Base-by-base conservation (phyloP, 2,113 vertebrate species). In the Eulemur rufifrons region DNA sequence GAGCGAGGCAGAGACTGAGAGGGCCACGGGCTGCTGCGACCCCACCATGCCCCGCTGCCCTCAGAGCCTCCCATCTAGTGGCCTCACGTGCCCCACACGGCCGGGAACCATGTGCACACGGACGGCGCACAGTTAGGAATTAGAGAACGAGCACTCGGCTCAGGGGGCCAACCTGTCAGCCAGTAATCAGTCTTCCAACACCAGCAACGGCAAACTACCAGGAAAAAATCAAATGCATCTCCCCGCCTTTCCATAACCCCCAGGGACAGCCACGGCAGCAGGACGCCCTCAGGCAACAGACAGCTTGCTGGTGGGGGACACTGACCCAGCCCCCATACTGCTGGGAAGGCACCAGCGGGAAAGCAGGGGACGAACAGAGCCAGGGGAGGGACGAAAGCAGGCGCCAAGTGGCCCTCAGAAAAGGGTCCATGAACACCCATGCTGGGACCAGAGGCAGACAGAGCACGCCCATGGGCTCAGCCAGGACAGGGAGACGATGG, bases 231-330 rank as follows among this genome's bases (percentile, higher is more conserved):
- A 37, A 94, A 78, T 0, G 20, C 20, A 42, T 45, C 25, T 12
- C 2, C 66, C 66, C 59, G 50, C 29, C 71, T 59, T 32, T 82
- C 42, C 29, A 29, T 27, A 74, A 32, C n/a, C 34, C 18, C 23
- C 34, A 4, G 0, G 0, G 39, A 52, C 6, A 77, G 5, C 52
- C 52, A 5, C 3, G 11, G 17, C 13, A 5, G 27, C 47, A 82
- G 14, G 45, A 85, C 63, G 54, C 68, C 15, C 89, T 61, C 25
- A 1, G 71, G 25, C 12, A 27, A 14, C 0, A 10, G 42, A 34
- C 14, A 23, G 39, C 25, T 2, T 39, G 39, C 25, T 12, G 27
- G 63, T 29, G 63, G 11, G 63, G 63, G 11, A 64, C 27, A 64
- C 12, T 32, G 63, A n/a, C 32, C 34, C 34, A 8, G 34, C 32